These are phyloP conservation scores for Oryzias celebensis DNA, from an alignment of 2,113 vertebrate species.

Conservation along the genomic window DNA sequence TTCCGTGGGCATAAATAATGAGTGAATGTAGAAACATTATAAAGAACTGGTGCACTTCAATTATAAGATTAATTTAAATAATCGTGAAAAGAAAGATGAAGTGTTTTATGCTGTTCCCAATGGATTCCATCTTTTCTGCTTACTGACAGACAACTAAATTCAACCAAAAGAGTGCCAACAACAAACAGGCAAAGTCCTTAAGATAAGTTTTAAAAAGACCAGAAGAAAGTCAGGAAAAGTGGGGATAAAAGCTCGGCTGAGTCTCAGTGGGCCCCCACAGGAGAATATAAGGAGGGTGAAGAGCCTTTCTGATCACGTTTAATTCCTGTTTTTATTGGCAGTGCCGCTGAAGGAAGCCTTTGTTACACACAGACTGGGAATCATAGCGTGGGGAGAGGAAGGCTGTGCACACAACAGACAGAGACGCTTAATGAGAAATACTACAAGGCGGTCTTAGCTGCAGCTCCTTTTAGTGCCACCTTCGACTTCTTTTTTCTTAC, in stretches of 20 bases:
- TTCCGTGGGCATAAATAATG: too few species aligned
- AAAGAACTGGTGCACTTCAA: too few species aligned
- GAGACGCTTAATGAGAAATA: conserved; percentile 47
- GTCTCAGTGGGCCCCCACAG: neutral
- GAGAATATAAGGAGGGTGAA: conserved; percentile 35
- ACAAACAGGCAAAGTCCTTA: conserved; percentile 4
- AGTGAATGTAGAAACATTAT: too few species aligned
- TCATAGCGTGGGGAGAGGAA: conserved; percentile 17
- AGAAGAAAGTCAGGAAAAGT: conserved; percentile 13
- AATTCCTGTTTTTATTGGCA: conserved; percentile 55
- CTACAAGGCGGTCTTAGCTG: conserved; percentile 17
- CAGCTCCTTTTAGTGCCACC: conserved; percentile 1
- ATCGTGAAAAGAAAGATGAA: too few species aligned
- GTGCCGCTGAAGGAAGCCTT: conserved; percentile 35
- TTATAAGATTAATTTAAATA: too few species aligned
- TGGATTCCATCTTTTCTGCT: neutral
- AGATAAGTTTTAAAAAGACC: conserved; percentile 24
- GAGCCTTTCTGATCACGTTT: conserved; percentile 44
- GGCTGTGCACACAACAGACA: conserved; percentile 48
- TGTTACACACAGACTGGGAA: conserved; percentile 37
- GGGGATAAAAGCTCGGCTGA: neutral
- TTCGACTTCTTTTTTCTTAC: neutral
- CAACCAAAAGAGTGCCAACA: conserved; percentile 39
- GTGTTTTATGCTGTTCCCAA: neutral
- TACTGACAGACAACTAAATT: conserved; percentile 16